A percentile compares a stretch with the other conserved stretches of the same genome.
Evolutionary conservation across 2,888 invertebrate species (phyloP).

Genomic region (Chydorus sphaericus): DNA sequence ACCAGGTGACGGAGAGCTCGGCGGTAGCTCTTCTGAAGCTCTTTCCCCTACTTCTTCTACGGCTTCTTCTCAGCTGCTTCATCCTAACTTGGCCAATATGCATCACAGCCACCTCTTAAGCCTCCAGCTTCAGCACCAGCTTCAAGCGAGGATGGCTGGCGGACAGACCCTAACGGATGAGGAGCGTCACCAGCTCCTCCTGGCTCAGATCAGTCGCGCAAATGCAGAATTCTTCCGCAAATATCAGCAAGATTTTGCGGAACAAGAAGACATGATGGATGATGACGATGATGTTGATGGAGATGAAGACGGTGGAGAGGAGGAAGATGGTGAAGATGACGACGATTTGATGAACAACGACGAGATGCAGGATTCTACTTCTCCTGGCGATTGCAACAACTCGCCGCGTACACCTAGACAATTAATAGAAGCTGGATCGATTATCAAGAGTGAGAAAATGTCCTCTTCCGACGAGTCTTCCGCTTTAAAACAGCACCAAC

Average conservation of each 20-base stretch:
- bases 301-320: conserved; percentile 23
- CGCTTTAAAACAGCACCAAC: conserved; percentile 1
- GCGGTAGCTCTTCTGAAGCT: conserved; percentile 13
- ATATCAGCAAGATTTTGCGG: conserved; percentile 20
- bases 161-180: not conserved
- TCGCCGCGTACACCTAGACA: conserved; percentile 19
- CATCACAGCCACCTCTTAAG: conserved; percentile 20
- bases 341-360: conserved; percentile 17
- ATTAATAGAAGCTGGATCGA: conserved; percentile 18
- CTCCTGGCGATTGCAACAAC: conserved; percentile 15
- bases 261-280: conserved; percentile 47
- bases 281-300: conserved; percentile 48
- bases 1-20: conserved; percentile 27
- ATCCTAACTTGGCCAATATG: no score
- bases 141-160: not conserved
- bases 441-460: not conserved
- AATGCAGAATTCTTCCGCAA: conserved; percentile 7
- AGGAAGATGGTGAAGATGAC: not conserved
- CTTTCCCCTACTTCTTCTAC: conserved; percentile 15
- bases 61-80: conserved; percentile 19
- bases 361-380: no score
- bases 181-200: not conserved
- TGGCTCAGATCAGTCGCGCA: conserved; percentile 1
- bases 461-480: conserved; percentile 25
- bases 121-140: conserved; percentile 22